phyloP scores from a whole-genome alignment of 2,888 invertebrate genomes.

The Brachyopa scutellaris region DNA sequence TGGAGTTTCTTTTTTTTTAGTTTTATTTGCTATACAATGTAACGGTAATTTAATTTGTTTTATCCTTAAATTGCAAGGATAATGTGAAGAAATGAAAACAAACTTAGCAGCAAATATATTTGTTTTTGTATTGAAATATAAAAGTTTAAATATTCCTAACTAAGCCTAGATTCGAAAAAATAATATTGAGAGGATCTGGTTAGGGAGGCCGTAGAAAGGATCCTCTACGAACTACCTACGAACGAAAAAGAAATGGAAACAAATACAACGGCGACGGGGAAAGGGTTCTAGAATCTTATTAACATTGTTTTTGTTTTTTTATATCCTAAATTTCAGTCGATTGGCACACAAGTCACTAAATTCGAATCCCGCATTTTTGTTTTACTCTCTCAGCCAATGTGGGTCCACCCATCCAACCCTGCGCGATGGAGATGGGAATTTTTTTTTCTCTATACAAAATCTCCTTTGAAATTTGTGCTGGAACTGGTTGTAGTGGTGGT shows the following conservation, averaged over 20 bases:
- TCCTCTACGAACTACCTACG: conserved; percentile 35
- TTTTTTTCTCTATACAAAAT: conserved; percentile 54
- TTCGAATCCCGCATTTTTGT: conserved; percentile 70
- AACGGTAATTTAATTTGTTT: conserved; percentile 9
- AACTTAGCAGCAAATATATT: conserved; percentile 11
- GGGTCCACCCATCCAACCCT: conserved; percentile 41
- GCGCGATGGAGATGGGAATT: conserved; percentile 38
- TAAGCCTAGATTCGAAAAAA: conserved; percentile 28
- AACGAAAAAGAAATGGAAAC: conserved; percentile 13
- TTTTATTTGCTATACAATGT: conserved; percentile 11
- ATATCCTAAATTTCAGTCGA: conserved; percentile 78
- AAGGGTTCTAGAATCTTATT: conserved; percentile 49
- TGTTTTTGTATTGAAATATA: background rate
- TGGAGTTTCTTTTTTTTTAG: background rate
- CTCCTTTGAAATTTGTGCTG: conserved; percentile 51
- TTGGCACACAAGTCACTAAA: conserved; percentile 81
- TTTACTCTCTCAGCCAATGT: conserved; percentile 42
- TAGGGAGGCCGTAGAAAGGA: background rate
- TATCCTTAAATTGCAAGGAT: conserved; percentile 1
- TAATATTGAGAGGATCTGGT: background rate
- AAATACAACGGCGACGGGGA: conserved; percentile 8
- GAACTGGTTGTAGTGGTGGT: conserved; percentile 29
- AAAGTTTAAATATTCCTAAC: conserved; percentile 37
- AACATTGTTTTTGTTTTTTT: conserved; percentile 47
- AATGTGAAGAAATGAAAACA: background rate